phyloP scores from a whole-genome alignment of 2,113 vertebrate genomes.

The Tauraco erythrolophus region DNA sequence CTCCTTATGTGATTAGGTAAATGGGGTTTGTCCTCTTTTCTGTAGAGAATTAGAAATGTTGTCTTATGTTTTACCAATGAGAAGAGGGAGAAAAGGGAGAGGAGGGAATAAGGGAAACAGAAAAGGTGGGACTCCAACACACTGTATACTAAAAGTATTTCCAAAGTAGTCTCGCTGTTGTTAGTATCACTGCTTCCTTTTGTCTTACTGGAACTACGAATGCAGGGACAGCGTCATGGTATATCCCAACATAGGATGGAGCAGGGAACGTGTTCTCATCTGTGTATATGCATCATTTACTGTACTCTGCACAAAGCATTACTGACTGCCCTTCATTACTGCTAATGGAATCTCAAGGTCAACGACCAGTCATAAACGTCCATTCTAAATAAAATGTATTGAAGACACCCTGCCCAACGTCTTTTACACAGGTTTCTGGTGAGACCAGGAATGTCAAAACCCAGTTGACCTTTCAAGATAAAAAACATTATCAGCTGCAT shows the following conservation, averaged over 20 bases:
- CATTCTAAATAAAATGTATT: slow-evolving; percentile 76
- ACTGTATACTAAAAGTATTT: not conserved
- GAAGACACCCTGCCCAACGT: slow-evolving; percentile 61
- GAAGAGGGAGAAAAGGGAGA: not conserved
- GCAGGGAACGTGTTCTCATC: not conserved
- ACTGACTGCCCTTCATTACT: slow-evolving; percentile 73
- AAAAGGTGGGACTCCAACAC: not conserved
- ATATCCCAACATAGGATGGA: not conserved
- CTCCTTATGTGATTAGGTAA: not conserved
- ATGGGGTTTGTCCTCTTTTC: not conserved
- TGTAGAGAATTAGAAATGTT: not conserved
- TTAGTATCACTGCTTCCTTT: not conserved
- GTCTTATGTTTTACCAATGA: not conserved
- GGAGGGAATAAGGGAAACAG: not conserved
- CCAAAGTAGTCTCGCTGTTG: not conserved
- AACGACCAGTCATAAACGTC: slow-evolving; percentile 73
- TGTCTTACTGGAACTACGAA: not conserved
- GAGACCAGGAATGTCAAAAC: slow-evolving; percentile 63
- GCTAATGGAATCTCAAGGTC: slow-evolving; percentile 81
- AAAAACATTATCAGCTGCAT: slow-evolving; percentile 59
- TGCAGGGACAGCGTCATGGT: not conserved
- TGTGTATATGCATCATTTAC: slow-evolving; percentile 64
- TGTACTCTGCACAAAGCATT: not conserved
- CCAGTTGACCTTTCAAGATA: slow-evolving; percentile 71
- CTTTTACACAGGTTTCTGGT: slow-evolving; percentile 65